Conservation (phyloP, 2,113 vertebrate species). For the Bujurquina vittata region DNA sequence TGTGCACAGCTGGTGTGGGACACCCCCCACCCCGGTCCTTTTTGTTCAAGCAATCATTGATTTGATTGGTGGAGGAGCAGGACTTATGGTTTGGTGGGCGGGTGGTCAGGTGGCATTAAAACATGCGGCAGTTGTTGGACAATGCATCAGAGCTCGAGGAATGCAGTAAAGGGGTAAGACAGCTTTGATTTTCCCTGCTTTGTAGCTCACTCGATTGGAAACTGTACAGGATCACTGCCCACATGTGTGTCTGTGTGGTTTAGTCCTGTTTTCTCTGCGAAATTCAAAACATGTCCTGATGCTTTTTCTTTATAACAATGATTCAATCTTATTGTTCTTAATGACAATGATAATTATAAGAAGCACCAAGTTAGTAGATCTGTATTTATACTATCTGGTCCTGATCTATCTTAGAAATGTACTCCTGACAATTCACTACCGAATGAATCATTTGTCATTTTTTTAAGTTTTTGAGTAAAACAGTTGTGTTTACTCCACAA, state of each 20-base stretch:
- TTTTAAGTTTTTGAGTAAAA: background rate
- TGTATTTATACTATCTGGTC: background rate
- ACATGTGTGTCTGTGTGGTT: background rate
- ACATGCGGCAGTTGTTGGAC: conserved; percentile 73
- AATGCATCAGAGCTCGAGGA: conserved; percentile 59
- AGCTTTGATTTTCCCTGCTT: conserved; percentile 14
- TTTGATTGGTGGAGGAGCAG: conserved; percentile 74
- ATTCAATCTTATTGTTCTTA: background rate
- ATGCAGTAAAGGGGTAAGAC: conserved; percentile 76
- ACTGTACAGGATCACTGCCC: background rate
- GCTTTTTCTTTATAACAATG: background rate
- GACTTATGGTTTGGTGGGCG: conserved; percentile 68
- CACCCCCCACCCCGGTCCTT: background rate
- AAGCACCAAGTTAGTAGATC: background rate
- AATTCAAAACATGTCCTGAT: background rate
- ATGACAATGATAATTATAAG: background rate
- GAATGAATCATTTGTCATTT: background rate
- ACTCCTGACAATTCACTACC: background rate
- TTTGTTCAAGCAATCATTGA: conserved; percentile 28
- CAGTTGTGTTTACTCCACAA: background rate
- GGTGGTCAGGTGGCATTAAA: conserved; percentile 71
- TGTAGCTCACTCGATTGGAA: background rate
- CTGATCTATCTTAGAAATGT: background rate
- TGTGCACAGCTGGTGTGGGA: conserved; percentile 71
- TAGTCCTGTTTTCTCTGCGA: background rate